Percentiles rank a stretch among this genome's conserved stretches.
Conservation (phyloP, 2,797 vertebrate genomes). For the Lithobates pipiens region DNA sequence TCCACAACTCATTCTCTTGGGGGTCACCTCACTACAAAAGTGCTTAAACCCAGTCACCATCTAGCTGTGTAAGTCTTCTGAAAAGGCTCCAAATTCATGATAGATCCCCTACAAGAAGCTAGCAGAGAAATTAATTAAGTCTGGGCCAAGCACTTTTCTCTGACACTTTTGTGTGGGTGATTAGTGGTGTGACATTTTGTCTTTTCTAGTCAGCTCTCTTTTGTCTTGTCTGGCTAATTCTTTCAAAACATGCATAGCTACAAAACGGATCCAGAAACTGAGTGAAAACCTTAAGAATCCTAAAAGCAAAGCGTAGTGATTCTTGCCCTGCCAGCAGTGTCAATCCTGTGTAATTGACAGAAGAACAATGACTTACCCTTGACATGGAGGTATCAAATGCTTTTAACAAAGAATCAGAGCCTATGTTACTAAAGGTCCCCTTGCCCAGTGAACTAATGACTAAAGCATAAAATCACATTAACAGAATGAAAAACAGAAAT, state of each 20-base stretch:
- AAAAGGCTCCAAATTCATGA: slow-evolving; percentile 23
- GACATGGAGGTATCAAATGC: not conserved
- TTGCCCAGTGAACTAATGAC: not conserved
- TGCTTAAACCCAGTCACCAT: not conserved
- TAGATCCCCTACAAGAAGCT: slow-evolving; percentile 37
- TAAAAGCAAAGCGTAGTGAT: slow-evolving; percentile 14
- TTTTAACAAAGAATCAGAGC: too few species aligned
- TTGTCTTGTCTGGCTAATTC: slow-evolving; percentile 54
- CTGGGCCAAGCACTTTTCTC: slow-evolving; percentile 57
- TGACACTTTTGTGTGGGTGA: slow-evolving; percentile 50
- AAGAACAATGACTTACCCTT: not conserved
- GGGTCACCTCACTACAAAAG: slow-evolving; percentile 13
- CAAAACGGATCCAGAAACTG: slow-evolving; percentile 30
- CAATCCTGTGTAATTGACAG: slow-evolving; percentile 18
- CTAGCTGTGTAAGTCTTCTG: slow-evolving; percentile 10
- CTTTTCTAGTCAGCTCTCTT: slow-evolving; percentile 53
- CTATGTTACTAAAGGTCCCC: too few species aligned
- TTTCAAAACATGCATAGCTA: slow-evolving; percentile 48
- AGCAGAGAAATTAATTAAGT: slow-evolving; percentile 55
- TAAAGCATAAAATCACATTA: not conserved
- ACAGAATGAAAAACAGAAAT: not conserved
- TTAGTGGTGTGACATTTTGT: slow-evolving; percentile 61
- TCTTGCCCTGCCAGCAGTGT: slow-evolving; percentile 7
- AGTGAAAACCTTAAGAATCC: not conserved
- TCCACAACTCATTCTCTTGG: slow-evolving; percentile 19